These are phyloP conservation scores for Mycalesis mineus DNA, from an alignment of 2,888 invertebrate genomes.

Conservation along the genomic window DNA sequence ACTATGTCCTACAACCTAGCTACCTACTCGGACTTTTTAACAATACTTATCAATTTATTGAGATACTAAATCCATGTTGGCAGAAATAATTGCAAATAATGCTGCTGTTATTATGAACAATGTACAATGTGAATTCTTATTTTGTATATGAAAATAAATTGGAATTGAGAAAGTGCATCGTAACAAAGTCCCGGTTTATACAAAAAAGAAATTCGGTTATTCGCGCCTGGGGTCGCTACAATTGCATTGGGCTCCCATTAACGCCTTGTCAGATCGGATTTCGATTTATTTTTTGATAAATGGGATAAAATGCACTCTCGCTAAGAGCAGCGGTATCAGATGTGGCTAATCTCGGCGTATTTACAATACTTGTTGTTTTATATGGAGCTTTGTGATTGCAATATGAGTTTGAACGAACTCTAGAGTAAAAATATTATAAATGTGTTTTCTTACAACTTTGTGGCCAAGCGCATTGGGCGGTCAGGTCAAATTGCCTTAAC, in stretches of 20 bases:
- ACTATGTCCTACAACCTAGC: too few relatives aligned
- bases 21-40: too few relatives aligned
- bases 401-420: neutral
- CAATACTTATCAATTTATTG: too few relatives aligned
- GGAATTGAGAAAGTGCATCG: slow-evolving; percentile 29
- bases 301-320: slow-evolving; percentile 52
- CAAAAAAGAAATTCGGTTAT: slow-evolving; percentile 62
- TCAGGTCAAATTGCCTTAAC: too few relatives aligned
- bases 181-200: slow-evolving; percentile 28
- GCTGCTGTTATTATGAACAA: neutral
- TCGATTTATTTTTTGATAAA: slow-evolving; percentile 73
- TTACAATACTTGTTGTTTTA: slow-evolving; percentile 3
- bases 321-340: slow-evolving; percentile 21
- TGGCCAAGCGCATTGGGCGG: too few relatives aligned
- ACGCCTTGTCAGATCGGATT: slow-evolving; percentile 78
- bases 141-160: slow-evolving; percentile 11
- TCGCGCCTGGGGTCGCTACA: slow-evolving; percentile 68
- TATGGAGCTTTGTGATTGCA: neutral
- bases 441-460: too few relatives aligned
- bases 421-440: too few relatives aligned
- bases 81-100: neutral
- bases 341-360: slow-evolving; percentile 17
- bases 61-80: too few relatives aligned
- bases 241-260: slow-evolving; percentile 78
- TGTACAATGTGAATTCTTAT: neutral